Base-by-base conservation (phyloP, 2,113 vertebrate genomes). In the Catharus bicknelli region DNA sequence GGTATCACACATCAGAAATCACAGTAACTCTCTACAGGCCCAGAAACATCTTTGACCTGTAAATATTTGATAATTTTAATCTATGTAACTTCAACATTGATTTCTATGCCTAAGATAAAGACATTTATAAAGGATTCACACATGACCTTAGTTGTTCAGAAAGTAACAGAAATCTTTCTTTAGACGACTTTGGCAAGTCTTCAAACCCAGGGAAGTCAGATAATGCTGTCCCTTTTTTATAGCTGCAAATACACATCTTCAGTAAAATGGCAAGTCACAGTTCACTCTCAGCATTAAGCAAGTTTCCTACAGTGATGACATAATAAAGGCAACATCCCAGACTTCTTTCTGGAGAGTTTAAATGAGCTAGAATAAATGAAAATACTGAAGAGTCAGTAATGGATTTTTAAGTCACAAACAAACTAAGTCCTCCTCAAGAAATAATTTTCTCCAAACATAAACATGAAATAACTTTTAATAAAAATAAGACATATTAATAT, bases 391-490 rank as follows among this genome's bases (percentile, higher is more conserved):
- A 88, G 62, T 68, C 54, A 70, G 38, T 55, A 67, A 70, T 8
- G 5, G 64, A 67, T 84, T 95, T 93, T 94, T 48, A 84, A 54
- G 85, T 54, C 25, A 7, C 53, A n/a, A 80, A 55, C 8, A 74
- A 86, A 78, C 9, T 27, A 82, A 91, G 32, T 90, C 57, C 18
- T 90, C 21, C 72, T 80, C 45, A 87, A 83, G 91, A 61, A 93
- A 88, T 51, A 76, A 58, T 64, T 88, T 88, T 34, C 40, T 80
- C 36, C 42, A 88, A 86, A 66, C 42, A 68, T 87, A 83, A 84
- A 91, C 53, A 75, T 93, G 55, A 95, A 95, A 93, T 70, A 86
- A 54, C 20, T 91, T 92, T 58, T 78, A 91, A 83, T 88, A 93
- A 91, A 94, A 95, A 62, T 75, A n/a, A 34, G 76, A 68, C 67